These are phyloP conservation scores for Cairina moschata DNA, from an alignment of 2,113 vertebrate genomes.

Conservation along the genomic window DNA sequence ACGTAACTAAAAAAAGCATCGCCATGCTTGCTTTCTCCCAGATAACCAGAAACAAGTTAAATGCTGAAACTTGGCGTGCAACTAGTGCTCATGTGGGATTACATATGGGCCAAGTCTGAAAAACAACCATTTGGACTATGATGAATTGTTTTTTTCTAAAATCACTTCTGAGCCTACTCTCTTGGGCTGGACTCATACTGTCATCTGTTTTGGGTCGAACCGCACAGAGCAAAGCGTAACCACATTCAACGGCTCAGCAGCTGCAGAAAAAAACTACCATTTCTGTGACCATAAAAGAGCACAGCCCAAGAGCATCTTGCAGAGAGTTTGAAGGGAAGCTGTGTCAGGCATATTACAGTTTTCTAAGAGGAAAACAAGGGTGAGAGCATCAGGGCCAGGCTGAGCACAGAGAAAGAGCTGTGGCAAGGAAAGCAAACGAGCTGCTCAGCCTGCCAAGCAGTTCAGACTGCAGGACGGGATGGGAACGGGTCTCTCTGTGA, in stretches of 20 bases:
- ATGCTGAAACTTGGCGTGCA: background rate
- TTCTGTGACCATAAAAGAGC: background rate
- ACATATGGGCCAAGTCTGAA: background rate
- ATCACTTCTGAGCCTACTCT: background rate
- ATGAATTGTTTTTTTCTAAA: background rate
- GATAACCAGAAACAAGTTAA: background rate
- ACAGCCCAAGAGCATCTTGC: background rate
- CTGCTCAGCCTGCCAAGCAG: background rate
- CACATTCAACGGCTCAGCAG: background rate
- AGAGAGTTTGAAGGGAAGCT: background rate
- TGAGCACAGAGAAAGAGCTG: background rate
- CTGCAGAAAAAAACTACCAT: background rate
- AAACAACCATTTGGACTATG: constrained; percentile 23
- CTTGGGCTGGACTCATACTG: background rate
- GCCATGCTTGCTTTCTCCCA: background rate
- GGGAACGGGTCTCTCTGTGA: background rate
- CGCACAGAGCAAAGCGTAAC: background rate
- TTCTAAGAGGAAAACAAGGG: background rate
- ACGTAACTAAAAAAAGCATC: background rate
- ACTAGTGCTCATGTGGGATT: background rate
- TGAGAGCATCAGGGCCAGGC: background rate
- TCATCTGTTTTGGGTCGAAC: background rate
- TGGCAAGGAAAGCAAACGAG: background rate
- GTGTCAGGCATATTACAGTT: too few species aligned
- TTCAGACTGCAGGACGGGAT: background rate